Conservation (phyloP, 2,888 invertebrate species). For the Colostygia pectinataria region DNA sequence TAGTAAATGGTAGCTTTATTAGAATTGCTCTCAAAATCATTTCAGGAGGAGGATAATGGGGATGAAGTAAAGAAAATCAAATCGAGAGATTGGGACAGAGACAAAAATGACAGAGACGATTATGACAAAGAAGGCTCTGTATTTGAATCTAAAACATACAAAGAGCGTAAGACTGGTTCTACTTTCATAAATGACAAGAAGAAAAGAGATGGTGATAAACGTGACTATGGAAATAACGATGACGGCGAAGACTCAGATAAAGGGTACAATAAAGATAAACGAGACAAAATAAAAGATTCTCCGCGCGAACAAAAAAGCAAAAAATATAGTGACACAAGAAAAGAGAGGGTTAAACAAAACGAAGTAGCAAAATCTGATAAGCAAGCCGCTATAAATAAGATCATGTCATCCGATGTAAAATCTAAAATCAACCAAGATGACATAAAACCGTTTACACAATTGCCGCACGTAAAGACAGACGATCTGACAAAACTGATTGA, state of each 20-base stretch:
- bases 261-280: constrained; percentile 63
- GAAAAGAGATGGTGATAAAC: constrained; percentile 74
- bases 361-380: constrained; percentile 68
- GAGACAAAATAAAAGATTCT: constrained; percentile 71
- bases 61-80: constrained; percentile 77
- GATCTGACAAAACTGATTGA: constrained; percentile 75
- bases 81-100: constrained; percentile 74
- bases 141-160: constrained; percentile 71
- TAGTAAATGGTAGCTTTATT: not conserved
- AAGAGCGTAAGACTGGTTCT: constrained; percentile 63
- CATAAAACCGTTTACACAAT: constrained; percentile 78
- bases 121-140: constrained; percentile 62
- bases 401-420: constrained; percentile 64
- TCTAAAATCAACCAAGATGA: constrained; percentile 67
- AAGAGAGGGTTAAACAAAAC: constrained; percentile 63
- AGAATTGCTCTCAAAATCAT: not conserved
- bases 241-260: constrained; percentile 70
- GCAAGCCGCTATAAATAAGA: constrained; percentile 64
- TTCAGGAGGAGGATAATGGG: constrained; percentile 69
- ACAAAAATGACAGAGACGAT: constrained; percentile 69
- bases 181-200: constrained; percentile 71
- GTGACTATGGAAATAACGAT: constrained; percentile 65
- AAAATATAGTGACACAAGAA: constrained; percentile 77
- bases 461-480: constrained; percentile 78
- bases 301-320: constrained; percentile 74